A percentile compares a stretch with the other conserved stretches of the same genome.
These are phyloP conservation scores for Calonectris borealis DNA, from an alignment of 2,113 vertebrate species.

Conservation along the genomic window DNA sequence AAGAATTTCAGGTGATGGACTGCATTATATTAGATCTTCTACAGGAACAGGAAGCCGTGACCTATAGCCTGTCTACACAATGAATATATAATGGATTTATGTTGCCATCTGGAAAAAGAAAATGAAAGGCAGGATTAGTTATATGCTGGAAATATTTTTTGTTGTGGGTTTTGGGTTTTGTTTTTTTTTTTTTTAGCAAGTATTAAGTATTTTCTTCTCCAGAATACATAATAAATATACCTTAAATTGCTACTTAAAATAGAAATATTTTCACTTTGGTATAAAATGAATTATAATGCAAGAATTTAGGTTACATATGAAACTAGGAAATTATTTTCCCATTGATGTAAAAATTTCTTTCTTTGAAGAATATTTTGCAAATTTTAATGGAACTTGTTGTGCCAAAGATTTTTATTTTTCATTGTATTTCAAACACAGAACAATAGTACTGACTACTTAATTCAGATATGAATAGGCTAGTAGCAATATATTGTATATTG, in stretches of 20 bases:
- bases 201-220: neutral
- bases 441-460: neutral
- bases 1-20: neutral
- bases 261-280: neutral
- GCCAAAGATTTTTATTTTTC: neutral
- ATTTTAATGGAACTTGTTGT: neutral
- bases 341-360: neutral
- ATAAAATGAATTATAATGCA: neutral
- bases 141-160: neutral
- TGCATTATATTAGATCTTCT: neutral
- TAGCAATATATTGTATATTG: neutral
- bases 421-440: neutral
- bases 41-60: neutral
- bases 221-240: neutral
- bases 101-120: neutral
- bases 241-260: neutral
- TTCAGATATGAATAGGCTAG: neutral
- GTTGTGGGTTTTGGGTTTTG: neutral
- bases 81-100: neutral
- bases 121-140: neutral
- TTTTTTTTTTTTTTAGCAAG: neutral
- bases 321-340: neutral
- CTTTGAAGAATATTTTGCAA: neutral
- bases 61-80: neutral
- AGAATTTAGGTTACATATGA: neutral